These are phyloP conservation scores for Caerostris extrusa DNA, from an alignment of 1,140 invertebrate genomes.

Conservation along the genomic window DNA sequence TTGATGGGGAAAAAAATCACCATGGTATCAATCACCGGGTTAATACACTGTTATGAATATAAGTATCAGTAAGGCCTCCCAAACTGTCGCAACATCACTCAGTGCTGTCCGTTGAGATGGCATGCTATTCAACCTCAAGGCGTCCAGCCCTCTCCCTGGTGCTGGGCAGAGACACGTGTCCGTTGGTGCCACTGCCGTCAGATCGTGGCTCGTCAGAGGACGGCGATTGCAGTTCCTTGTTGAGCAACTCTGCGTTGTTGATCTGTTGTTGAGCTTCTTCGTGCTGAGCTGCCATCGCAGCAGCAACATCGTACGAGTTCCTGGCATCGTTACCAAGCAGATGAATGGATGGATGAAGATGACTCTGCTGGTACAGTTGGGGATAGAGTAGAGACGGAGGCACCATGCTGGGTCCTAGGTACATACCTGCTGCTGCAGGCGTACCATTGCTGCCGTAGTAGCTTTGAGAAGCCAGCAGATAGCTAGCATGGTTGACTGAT, in stretches of 20 bases:
- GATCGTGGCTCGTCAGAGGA: constrained; percentile 49
- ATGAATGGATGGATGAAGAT: constrained; percentile 84
- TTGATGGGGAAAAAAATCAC: too few species aligned
- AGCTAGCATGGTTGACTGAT: constrained; percentile 74
- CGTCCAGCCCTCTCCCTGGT: constrained; percentile 40
- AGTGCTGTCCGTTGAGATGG: constrained; percentile 66
- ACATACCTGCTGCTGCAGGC: constrained; percentile 80
- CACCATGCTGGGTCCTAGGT: constrained; percentile 78
- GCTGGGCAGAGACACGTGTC: not conserved
- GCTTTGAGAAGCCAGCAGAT: constrained; percentile 74
- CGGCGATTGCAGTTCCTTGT: constrained; percentile 63
- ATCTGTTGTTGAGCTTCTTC: constrained; percentile 10
- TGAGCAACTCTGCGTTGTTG: constrained; percentile 37
- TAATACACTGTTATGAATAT: not conserved
- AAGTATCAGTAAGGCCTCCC: constrained; percentile 71
- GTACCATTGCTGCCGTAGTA: constrained; percentile 72
- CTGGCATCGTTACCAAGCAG: constrained; percentile 82
- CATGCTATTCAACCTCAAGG: constrained; percentile 30
- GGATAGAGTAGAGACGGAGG: constrained; percentile 88
- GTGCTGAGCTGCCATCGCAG: not conserved
- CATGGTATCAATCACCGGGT: not conserved
- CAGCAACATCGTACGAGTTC: constrained; percentile 32
- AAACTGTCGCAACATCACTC: constrained; percentile 63
- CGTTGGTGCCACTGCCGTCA: constrained; percentile 47
- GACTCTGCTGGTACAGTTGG: constrained; percentile 89